Conservation (phyloP, 2,113 vertebrate genomes). For the Physeter macrocephalus region DNA sequence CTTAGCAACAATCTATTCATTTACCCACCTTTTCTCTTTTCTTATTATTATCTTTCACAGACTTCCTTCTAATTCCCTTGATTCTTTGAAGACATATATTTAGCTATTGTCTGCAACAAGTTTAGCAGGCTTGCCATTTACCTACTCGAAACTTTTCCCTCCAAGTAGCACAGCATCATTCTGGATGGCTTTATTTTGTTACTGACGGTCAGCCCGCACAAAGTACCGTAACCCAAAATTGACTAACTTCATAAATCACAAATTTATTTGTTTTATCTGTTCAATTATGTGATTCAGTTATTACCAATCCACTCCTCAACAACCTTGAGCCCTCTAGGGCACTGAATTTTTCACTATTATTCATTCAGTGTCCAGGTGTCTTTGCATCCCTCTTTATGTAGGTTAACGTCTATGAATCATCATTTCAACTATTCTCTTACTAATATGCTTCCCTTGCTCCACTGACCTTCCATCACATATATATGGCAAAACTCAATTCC, state of each 20-base stretch:
- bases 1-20: background rate
- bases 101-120: background rate
- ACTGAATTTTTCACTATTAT: no score
- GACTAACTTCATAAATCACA: background rate
- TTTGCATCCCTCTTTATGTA: no score
- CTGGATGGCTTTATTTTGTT: background rate
- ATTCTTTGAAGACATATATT: background rate
- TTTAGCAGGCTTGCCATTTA: background rate
- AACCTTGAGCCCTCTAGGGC: no score
- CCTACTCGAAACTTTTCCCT: background rate
- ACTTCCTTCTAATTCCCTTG: background rate
- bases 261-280: no score
- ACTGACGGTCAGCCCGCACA: background rate
- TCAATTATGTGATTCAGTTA: no score
- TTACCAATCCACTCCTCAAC: no score
- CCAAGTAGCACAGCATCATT: background rate
- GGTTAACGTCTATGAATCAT: no score
- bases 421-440: no score
- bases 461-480: no score
- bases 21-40: background rate
- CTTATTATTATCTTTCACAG: background rate
- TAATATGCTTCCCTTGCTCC: no score
- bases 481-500: no score
- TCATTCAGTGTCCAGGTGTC: no score
- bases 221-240: background rate